phyloP scores from a whole-genome alignment of 23 tunicate species.

The Ascidia mentula region DNA sequence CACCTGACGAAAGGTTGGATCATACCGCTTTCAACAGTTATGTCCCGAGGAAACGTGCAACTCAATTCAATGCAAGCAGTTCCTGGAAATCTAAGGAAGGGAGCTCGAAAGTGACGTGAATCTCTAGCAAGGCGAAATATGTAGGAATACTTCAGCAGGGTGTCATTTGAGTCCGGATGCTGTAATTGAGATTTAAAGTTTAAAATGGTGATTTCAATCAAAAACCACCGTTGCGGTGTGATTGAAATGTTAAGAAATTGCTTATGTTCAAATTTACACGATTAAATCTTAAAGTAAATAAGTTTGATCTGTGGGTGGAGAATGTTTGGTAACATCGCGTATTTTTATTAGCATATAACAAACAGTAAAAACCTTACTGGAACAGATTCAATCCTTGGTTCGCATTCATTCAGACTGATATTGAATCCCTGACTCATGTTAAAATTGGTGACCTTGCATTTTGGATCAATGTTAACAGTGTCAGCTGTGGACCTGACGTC shows the following conservation, averaged over 20 bases:
- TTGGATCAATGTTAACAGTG: not conserved
- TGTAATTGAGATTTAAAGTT: no score
- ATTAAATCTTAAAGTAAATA: no score
- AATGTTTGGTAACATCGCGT: no score
- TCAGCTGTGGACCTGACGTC: not conserved
- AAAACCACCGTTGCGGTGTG: no score
- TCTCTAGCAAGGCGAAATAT: not conserved
- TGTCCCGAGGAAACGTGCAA: not conserved
- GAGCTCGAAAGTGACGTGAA: not conserved
- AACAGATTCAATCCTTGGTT: not conserved
- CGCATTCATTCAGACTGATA: not conserved
- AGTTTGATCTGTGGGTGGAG: no score
- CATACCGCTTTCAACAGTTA: not conserved
- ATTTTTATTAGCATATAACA: no score
- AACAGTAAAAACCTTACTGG: no score
- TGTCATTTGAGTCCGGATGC: not conserved
- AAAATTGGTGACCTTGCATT: not conserved
- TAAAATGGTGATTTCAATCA: no score
- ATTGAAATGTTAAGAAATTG: no score
- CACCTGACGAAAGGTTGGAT: not conserved
- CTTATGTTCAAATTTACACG: no score
- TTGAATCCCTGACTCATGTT: not conserved
- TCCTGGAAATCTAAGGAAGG: not conserved
- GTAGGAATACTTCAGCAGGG: not conserved
- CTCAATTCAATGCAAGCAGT: conserved; percentile 5